phyloP scores from a whole-genome alignment of 1,140 invertebrate species.

The Idris sp. region DNA sequence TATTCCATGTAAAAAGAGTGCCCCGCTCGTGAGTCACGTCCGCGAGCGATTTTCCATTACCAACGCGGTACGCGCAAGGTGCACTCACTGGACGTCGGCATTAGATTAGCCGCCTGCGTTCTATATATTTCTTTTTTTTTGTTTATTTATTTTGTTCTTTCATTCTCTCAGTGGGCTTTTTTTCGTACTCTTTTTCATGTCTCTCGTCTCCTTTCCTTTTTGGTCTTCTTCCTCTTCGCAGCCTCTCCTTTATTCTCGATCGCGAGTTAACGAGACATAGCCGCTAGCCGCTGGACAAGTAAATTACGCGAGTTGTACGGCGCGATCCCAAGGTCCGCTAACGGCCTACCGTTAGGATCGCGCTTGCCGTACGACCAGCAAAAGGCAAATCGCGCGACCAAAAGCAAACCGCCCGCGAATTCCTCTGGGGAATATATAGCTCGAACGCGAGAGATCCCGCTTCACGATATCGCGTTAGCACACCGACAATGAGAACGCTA shows the following conservation, averaged over 20 bases:
- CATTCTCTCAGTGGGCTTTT: conserved; percentile 6
- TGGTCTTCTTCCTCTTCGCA: conserved; percentile 24
- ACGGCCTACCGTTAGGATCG: conserved; percentile 73
- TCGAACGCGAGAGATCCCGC: conserved; percentile 50
- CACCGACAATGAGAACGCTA: conserved; percentile 14
- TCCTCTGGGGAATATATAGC: conserved; percentile 43
- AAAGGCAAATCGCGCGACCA: conserved; percentile 59
- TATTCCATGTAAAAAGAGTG: conserved; percentile 31
- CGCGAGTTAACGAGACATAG: conserved; percentile 72
- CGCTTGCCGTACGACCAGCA: conserved; percentile 35
- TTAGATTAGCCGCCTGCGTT: conserved; percentile 39
- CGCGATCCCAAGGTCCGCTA: conserved; percentile 71
- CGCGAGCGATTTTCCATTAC: conserved; percentile 59
- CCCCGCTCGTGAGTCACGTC: conserved; percentile 41
- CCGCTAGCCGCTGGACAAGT: conserved; percentile 72
- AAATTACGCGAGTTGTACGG: conserved; percentile 72
- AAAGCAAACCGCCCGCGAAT: conserved; percentile 53
- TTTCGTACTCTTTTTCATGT: conserved; percentile 20
- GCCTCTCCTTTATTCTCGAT: conserved; percentile 71
- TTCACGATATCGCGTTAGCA: conserved; percentile 31
- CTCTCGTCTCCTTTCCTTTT: conserved; percentile 7
- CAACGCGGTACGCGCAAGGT: conserved; percentile 40
- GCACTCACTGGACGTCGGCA: conserved; percentile 32
- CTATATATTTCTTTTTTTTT: conserved; percentile 13
- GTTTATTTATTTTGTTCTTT: conserved; percentile 7